A percentile compares a stretch with the other conserved stretches of the same genome.
Conservation (phyloP, 2,888 invertebrate species). For the Hyppa rectilinea region DNA sequence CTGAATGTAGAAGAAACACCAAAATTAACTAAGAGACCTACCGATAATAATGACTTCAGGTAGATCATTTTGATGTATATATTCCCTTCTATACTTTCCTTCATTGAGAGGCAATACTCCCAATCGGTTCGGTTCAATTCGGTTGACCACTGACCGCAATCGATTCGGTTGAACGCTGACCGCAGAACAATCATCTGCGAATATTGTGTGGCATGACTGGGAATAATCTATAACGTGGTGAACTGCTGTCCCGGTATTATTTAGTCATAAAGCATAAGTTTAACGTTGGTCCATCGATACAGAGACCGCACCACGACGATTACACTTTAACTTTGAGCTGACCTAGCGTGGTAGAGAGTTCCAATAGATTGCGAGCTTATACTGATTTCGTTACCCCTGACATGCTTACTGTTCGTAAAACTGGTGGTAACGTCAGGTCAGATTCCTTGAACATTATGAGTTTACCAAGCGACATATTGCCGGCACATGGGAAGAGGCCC, state of each 20-base stretch:
- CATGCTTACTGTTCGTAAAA: not conserved
- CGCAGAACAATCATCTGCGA: conserved; percentile 10
- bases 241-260: not conserved
- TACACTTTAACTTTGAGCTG: not conserved
- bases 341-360: not conserved
- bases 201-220: conserved; percentile 2
- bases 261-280: not conserved
- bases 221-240: not conserved
- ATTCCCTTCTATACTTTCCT: not conserved
- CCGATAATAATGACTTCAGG: not conserved
- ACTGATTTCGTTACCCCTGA: not conserved
- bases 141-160: conserved; percentile 18
- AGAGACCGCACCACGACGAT: not conserved
- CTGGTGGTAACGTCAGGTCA: not conserved
- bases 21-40: not conserved
- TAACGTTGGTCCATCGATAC: not conserved
- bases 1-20: not conserved
- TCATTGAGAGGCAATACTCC: not conserved
- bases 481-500: no score
- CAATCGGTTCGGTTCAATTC: not conserved
- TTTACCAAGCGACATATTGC: no score
- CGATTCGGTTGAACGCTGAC: no score
- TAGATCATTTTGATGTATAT: not conserved
- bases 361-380: not conserved
- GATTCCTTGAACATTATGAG: no score